phyloP scores from a whole-genome alignment of 2,797 vertebrate genomes.

The Salmo trutta region DNA sequence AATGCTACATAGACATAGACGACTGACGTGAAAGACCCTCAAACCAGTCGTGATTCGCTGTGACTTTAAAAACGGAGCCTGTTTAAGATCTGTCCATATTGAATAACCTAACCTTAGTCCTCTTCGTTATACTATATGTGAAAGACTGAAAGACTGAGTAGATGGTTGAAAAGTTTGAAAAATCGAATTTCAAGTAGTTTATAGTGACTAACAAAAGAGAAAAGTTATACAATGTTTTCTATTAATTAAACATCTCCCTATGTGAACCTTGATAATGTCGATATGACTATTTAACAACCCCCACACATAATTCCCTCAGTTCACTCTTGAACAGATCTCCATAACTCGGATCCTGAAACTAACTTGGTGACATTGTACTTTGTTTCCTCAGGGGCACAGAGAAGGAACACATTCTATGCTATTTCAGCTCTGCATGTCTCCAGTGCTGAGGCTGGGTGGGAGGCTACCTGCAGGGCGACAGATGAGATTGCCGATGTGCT shows the following conservation, averaged over 20 bases:
- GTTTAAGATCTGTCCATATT: neutral
- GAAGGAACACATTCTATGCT: constrained; percentile 33
- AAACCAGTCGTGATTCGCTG: neutral
- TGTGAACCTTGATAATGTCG: neutral
- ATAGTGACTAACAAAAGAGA: neutral
- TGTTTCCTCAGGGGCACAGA: constrained; percentile 34
- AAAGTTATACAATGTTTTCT: neutral
- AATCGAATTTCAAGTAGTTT: neutral
- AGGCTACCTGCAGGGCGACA: constrained; percentile 55
- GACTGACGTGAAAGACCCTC: neutral
- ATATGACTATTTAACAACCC: constrained; percentile 14
- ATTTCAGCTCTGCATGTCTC: constrained; percentile 45
- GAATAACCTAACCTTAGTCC: neutral
- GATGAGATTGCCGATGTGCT: constrained; percentile 59
- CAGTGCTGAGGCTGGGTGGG: constrained; percentile 28
- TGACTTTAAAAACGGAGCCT: neutral
- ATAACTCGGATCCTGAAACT: constrained; percentile 37
- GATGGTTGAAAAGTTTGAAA: neutral
- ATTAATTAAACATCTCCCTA: neutral
- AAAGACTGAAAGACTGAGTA: neutral
- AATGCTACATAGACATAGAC: too few relatives aligned
- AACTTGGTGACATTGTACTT: constrained; percentile 41
- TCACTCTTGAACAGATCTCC: constrained; percentile 43
- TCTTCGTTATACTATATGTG: too few relatives aligned
- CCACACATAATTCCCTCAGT: constrained; percentile 20